Conservation (phyloP, 2,888 invertebrate genomes). For the Maniola hyperantus region DNA sequence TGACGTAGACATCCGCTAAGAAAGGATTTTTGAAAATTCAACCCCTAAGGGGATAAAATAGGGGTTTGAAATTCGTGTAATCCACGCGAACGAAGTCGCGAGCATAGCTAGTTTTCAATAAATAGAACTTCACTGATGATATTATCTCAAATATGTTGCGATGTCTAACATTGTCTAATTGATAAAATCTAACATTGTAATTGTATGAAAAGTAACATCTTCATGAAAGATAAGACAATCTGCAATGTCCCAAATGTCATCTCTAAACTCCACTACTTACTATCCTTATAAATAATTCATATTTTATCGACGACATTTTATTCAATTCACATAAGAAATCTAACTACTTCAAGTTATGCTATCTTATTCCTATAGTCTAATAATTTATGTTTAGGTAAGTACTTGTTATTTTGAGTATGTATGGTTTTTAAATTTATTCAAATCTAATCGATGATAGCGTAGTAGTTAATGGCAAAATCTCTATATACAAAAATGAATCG, state of each 20-base stretch:
- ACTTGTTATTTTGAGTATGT: neutral
- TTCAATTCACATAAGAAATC: conserved; percentile 1
- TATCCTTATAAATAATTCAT: neutral
- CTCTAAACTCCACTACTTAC: neutral
- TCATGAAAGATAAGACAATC: neutral
- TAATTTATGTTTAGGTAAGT: too few relatives aligned
- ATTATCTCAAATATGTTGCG: neutral
- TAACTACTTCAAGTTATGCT: neutral
- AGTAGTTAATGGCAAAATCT: too few relatives aligned
- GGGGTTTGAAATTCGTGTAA: too few relatives aligned
- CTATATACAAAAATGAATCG: too few relatives aligned
- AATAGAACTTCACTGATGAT: neutral
- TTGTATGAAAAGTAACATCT: neutral
- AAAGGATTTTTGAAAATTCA: too few relatives aligned
- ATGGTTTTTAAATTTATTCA: too few relatives aligned
- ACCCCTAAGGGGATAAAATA: too few relatives aligned
- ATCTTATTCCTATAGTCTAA: neutral
- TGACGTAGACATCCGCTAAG: too few relatives aligned
- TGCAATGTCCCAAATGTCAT: conserved; percentile 2
- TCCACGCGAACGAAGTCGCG: too few relatives aligned
- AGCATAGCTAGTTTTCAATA: neutral
- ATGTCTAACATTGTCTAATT: neutral
- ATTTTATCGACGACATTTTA: conserved; percentile 5
- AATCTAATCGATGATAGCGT: too few relatives aligned
- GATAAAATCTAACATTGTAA: conserved; percentile 1